Evolutionary conservation across 2,888 invertebrate species (phyloP).

Genomic region (Cheiracanthium punctorium): DNA sequence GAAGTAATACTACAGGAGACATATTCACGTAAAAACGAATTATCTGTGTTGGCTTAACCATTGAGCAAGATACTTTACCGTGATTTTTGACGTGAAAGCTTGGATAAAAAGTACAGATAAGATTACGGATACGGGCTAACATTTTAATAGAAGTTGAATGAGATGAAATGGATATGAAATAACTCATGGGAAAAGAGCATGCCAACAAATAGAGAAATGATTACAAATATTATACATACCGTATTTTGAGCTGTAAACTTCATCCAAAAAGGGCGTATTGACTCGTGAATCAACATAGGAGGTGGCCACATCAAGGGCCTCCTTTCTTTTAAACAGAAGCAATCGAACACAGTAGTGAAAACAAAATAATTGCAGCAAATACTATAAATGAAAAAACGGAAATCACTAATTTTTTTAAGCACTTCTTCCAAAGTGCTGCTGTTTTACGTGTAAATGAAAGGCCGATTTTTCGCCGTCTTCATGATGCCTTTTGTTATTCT

Average conservation of each 20-base stretch:
- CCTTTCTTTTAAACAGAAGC: slow-evolving; percentile 18
- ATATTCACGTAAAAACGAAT: too few relatives aligned
- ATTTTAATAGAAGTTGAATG: too few relatives aligned
- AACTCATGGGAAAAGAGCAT: too few relatives aligned
- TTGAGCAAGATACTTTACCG: too few relatives aligned
- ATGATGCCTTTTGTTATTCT: neutral
- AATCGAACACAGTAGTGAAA: neutral
- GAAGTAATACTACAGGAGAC: too few relatives aligned
- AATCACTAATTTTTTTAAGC: slow-evolving; percentile 29
- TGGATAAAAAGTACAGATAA: too few relatives aligned
- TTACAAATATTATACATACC: neutral
- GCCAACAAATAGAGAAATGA: too few relatives aligned
- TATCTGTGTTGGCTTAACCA: too few relatives aligned
- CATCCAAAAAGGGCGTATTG: slow-evolving; percentile 24
- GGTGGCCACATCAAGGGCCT: slow-evolving; percentile 35
- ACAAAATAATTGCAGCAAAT: neutral
- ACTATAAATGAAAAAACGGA: neutral
- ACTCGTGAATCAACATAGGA: slow-evolving; percentile 34
- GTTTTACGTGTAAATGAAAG: slow-evolving; percentile 5
- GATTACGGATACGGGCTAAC: too few relatives aligned
- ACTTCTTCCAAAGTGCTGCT: slow-evolving; percentile 3
- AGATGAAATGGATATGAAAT: too few relatives aligned
- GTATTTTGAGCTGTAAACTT: neutral
- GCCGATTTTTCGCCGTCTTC: neutral
- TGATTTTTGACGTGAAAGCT: too few relatives aligned